Evolutionary conservation across 2,113 vertebrate genomes (phyloP).

Genomic region (Mastomys natalensis): DNA sequence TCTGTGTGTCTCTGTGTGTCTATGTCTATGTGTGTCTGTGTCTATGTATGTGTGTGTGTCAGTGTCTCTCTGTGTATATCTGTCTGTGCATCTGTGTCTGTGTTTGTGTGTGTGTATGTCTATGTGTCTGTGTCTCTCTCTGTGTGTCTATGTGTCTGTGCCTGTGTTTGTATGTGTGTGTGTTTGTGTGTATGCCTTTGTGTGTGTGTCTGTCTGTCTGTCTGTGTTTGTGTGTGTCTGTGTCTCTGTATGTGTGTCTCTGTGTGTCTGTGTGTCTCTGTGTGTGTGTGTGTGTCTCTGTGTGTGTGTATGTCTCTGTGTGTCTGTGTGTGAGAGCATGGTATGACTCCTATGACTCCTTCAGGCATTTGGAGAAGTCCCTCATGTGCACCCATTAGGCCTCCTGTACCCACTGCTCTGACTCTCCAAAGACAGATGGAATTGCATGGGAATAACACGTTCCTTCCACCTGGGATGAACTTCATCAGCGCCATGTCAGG

Average conservation of each 20-base stretch:
- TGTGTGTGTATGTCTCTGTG: too few species aligned
- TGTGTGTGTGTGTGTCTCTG: too few species aligned
- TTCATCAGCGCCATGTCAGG: neutral
- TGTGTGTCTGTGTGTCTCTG: too few species aligned
- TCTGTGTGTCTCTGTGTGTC: too few species aligned
- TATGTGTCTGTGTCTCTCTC: too few species aligned
- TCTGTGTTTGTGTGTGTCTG: too few species aligned
- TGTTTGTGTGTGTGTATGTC: neutral
- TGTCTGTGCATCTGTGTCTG: neutral
- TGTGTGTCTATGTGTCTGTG: neutral
- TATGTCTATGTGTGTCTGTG: too few species aligned
- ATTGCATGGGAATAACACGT: too few species aligned
- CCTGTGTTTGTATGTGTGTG: neutral
- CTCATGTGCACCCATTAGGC: neutral
- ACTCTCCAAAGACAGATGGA: neutral
- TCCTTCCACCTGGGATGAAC: neutral
- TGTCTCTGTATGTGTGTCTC: too few species aligned
- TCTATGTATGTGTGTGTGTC: too few species aligned
- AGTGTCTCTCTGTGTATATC: too few species aligned
- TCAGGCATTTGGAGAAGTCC: neutral
- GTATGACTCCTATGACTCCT: neutral
- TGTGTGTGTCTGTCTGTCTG: too few species aligned
- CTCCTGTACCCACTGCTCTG: neutral
- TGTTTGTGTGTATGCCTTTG: neutral
- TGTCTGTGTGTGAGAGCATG: neutral